Evolutionary conservation across 2,113 vertebrate genomes (phyloP).

Genomic region (Aptenodytes patagonicus): DNA sequence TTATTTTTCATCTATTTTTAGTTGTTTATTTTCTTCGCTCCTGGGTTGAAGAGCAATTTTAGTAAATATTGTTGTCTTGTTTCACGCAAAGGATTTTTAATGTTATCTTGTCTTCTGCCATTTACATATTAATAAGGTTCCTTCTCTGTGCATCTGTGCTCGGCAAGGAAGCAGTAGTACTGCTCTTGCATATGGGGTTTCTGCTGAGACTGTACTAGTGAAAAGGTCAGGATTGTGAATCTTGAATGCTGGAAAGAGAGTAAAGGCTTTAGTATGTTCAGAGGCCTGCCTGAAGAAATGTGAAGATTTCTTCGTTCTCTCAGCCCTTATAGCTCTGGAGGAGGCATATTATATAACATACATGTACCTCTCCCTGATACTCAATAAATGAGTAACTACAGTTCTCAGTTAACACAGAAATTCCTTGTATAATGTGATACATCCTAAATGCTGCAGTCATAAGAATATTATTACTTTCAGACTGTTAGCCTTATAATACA

Average conservation of each 20-base stretch:
- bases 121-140: background rate
- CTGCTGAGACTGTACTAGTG: background rate
- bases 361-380: background rate
- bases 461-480: background rate
- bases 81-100: background rate
- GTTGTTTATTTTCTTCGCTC: background rate
- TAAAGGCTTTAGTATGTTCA: background rate
- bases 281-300: background rate
- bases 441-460: background rate
- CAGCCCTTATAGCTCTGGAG: background rate
- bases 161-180: background rate
- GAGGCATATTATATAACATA: background rate
- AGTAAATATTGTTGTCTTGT: background rate
- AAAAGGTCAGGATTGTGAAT: slow-evolving; percentile 13
- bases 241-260: background rate
- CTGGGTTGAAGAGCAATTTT: background rate
- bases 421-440: background rate
- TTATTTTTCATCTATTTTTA: background rate
- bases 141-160: background rate
- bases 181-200: slow-evolving; percentile 8
- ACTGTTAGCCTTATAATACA: background rate
- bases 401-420: background rate
- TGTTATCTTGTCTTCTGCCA: background rate
- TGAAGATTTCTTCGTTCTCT: background rate
- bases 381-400: background rate